Base-by-base conservation (phyloP, 2,113 vertebrate genomes). In the Indicator maculatus region DNA sequence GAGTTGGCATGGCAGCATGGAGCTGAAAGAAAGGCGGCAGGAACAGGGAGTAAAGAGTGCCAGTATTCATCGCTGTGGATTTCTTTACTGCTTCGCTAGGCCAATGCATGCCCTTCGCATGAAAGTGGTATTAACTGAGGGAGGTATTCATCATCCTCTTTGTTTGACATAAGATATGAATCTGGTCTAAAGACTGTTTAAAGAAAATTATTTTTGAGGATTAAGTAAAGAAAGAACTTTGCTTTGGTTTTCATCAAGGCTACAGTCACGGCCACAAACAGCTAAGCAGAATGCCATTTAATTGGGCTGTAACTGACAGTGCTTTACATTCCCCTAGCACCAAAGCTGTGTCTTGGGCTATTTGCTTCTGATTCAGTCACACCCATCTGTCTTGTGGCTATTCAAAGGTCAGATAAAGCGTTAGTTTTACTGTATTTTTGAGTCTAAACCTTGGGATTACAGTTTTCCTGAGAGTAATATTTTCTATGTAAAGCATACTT, bases 401-500 rank as follows among this genome's bases (percentile, higher is more conserved):
- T 90, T 88, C 85, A 85, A 94, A 96, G 90, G 89, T 55, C n/a
- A 63, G 78, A 85, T 88, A 88, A 79, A 80, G 31, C 83, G 72
- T 86, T 81, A 83, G 80, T 50, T 80, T 94, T 69, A 27, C 91
- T 92, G 6, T 50, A 64, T 81, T 84, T 77, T 94, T 72, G 23
- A 88, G 70, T 45, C 89, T 95, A 96, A 97, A 96, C 33, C 77
- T 90, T 75, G 66, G 95, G 91, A 94, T 97, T 97, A 93, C 61
- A 89, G 59, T 96, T 97, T 93, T 96, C 86, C 95, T 93, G 61
- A 66, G 93, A 95, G 63, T 72, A 88, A 28, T 95, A 86, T 95
- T 97, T 97, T 92, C 90, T 65, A 33, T 94, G 86, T 79, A 93
- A 96, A 96, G 80, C 58, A 33, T 96, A 78, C 84, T 97, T 97